Conservation (phyloP, 2,888 invertebrate species). For the Embidobia sp. region DNA sequence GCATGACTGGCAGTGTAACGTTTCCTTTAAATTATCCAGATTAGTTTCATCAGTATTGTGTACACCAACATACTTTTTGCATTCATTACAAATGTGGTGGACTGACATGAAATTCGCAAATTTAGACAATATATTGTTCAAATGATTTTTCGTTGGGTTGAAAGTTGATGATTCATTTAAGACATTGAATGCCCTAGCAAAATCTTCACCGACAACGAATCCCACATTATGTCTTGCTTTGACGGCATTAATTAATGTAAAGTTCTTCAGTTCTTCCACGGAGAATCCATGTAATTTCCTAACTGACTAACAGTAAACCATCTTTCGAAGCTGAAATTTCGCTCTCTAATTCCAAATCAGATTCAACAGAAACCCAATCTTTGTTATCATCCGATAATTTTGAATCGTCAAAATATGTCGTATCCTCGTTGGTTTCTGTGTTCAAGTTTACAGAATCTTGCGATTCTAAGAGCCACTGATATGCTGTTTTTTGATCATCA, state of each 20-base stretch:
- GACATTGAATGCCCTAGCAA: slow-evolving; percentile 12
- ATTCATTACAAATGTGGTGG: slow-evolving; percentile 34
- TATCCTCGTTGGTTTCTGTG: too few relatives aligned
- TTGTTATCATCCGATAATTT: too few relatives aligned
- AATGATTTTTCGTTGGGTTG: slow-evolving; percentile 23
- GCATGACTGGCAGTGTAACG: slow-evolving; percentile 4
- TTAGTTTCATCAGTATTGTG: not conserved
- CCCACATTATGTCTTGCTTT: slow-evolving; percentile 22
- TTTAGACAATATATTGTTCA: slow-evolving; percentile 28
- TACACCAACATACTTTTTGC: slow-evolving; percentile 17
- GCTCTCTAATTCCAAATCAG: too few relatives aligned
- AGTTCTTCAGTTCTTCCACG: slow-evolving; percentile 16
- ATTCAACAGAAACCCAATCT: too few relatives aligned
- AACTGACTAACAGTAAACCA: not conserved
- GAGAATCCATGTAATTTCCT: slow-evolving; percentile 16
- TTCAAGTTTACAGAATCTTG: too few relatives aligned
- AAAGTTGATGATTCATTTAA: slow-evolving; percentile 1
- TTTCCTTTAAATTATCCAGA: slow-evolving; percentile 4
- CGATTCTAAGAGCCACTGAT: too few relatives aligned
- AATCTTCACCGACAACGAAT: slow-evolving; percentile 14
- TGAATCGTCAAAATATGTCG: too few relatives aligned
- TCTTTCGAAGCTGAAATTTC: not conserved
- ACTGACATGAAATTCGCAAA: slow-evolving; percentile 18
- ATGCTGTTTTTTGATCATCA: too few relatives aligned
- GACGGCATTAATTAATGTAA: slow-evolving; percentile 25